Percentiles rank a stretch among this genome's conserved stretches.
phyloP scores from a whole-genome alignment of 37 sponge, comb jelly and placozoan genomes.

The Mnemiopsis leidyi region DNA sequence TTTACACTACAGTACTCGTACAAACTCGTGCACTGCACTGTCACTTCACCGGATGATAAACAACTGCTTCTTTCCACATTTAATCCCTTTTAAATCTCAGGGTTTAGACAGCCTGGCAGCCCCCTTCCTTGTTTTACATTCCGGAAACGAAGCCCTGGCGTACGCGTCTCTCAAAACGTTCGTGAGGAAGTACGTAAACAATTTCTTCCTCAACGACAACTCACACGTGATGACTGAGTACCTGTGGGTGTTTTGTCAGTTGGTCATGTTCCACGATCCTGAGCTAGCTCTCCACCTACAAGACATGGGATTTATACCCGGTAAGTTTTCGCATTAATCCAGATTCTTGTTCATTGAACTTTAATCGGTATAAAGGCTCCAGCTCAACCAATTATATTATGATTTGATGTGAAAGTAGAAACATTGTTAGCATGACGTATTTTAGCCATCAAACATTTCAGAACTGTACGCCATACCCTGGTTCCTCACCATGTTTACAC shows the following conservation, averaged over 20 bases:
- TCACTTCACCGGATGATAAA: too few species aligned
- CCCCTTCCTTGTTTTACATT: conserved; percentile 88
- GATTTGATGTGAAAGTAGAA: too few species aligned
- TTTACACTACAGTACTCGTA: too few species aligned
- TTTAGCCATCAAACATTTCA: too few species aligned
- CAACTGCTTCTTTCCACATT: too few species aligned
- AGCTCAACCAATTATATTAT: too few species aligned
- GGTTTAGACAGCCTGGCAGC: conserved; percentile 98
- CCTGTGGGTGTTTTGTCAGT: conserved; percentile 86
- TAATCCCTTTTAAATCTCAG: too few species aligned
- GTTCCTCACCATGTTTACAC: conserved; percentile 99
- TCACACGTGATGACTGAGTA: conserved; percentile 92
- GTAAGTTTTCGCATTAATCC: neutral
- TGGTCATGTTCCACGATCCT: conserved; percentile 96
- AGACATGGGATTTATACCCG: conserved; percentile 84
- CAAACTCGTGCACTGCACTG: too few species aligned
- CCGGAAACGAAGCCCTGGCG: conserved; percentile 91
- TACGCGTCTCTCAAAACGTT: conserved; percentile 82
- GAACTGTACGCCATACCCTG: conserved; percentile 99
- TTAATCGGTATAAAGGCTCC: too few species aligned
- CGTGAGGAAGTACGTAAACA: conserved; percentile 88
- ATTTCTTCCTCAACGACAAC: conserved; percentile 96
- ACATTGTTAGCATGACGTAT: too few species aligned
- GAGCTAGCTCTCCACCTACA: conserved; percentile 83
- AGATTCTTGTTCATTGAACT: neutral